Base-by-base conservation (phyloP, 2,888 invertebrate genomes). In the Iselma pallidipennis region DNA sequence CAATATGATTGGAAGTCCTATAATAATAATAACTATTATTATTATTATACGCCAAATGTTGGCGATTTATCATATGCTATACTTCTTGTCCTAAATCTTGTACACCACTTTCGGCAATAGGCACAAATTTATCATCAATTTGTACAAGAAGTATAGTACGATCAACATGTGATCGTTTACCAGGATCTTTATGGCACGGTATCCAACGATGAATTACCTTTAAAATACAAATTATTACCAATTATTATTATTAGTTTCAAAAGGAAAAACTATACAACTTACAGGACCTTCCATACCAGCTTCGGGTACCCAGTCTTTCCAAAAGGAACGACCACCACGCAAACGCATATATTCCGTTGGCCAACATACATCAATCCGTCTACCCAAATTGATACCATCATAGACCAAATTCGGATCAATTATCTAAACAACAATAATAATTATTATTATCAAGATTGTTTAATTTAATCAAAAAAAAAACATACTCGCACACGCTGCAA, bases 361-460 rank as follows among this genome's bases (percentile, higher is more conserved):
- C 98, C 98, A 98, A 70, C 90, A 88, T n/a, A 97, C 96, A 75
- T 96, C 96, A 62, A 96, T 95, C 66, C 95, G 84, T 64, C 95
- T 84, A 7, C 95, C 95, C 68, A 95, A 83, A 80, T 97, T 97
- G 59, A 97, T 91, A 66, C 93, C 94, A 78, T 96, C 95, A 75
- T 94, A 96, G 49, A 96, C 94, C 74, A 88, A 85, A 79, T 86
- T 87, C 10, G 88, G 87, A 78, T 89, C 88, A 67, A 85, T 80
- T 68, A 88, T 87, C 85, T 86, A 70, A 10, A 74, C 76, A 63
- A 62, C 58, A 62, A 42, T 31, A 37, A 55, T 45, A 53, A 49
- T 31, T 25, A 55, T 10, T 21, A 57, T 31, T 28, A 21, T 19
- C 26, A 4, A 14, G n/a, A 10, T 19, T 4, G 23, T 48, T 25